These are phyloP conservation scores for Pinctada fucata DNA, from an alignment of 2,888 invertebrate genomes.

Conservation along the genomic window DNA sequence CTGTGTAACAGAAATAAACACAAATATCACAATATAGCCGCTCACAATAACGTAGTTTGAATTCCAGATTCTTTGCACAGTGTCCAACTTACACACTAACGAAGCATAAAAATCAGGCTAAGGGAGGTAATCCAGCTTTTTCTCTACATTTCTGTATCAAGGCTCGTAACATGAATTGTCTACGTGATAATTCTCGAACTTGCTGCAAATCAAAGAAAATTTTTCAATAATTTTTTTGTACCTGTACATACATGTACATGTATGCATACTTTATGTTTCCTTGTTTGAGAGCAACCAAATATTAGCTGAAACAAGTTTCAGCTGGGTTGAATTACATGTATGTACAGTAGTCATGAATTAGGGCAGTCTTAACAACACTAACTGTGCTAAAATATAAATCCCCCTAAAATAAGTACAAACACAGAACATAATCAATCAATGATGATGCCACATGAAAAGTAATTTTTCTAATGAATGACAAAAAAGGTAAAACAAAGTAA, in stretches of 20 bases:
- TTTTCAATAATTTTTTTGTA: background rate
- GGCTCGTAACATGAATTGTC: constrained; percentile 96
- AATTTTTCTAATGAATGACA: too few species aligned
- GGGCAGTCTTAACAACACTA: too few species aligned
- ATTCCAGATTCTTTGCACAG: background rate
- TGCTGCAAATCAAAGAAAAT: constrained; percentile 79
- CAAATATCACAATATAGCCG: background rate
- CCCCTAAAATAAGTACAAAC: too few species aligned
- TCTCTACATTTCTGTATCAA: constrained; percentile 97
- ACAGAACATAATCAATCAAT: too few species aligned
- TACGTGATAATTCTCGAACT: constrained; percentile 94
- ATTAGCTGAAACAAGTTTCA: too few species aligned
- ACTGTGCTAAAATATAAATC: too few species aligned
- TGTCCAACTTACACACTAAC: background rate
- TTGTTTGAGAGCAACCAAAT: too few species aligned
- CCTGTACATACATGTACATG: background rate
- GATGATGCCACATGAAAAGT: too few species aligned
- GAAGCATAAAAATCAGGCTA: constrained; percentile 49
- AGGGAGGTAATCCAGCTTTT: constrained; percentile 85
- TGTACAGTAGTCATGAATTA: too few species aligned
- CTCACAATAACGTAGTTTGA: background rate
- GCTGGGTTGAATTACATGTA: too few species aligned
- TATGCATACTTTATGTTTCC: background rate
- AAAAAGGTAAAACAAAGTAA: too few species aligned
- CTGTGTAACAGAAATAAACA: too few species aligned